Base-by-base conservation (phyloP, 2,888 invertebrate species). In the Odontocolon sp. region DNA sequence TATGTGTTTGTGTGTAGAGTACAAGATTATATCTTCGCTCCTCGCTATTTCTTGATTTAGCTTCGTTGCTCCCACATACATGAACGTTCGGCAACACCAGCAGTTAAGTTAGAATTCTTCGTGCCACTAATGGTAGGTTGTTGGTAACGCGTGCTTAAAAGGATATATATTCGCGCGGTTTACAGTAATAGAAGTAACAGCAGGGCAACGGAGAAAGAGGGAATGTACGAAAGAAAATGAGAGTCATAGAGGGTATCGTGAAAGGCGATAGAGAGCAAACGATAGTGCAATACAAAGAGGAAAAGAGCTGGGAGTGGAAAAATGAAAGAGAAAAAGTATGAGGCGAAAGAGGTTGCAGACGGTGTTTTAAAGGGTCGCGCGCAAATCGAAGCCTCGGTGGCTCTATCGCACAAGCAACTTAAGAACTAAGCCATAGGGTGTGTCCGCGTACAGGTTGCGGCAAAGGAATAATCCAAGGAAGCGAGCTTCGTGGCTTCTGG, bases 271-370 rank as follows among this genome's bases (percentile, higher is more conserved):
- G 66, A 38, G 33, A 40, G 28, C 26, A 9, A 21, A 47, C 36
- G n/a, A 40, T 21, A 28, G 9, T 16, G 50, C 31, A n/a, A 8
- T 21, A 23, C 14, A 18, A n/a, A 11, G 2, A 61, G 47, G 23
- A 18, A 38, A 52, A 28, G 23, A 26, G 36, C 4, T 9, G 18
- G 33, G 14, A 4, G 16, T 9, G 8, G 18, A 54, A 54, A 54
- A 54, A 31, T 31, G 11, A 18, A 57, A 63, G 14, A 50, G 42
- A 52, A 54, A 54, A 57, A 68, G 57, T 47, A 31, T 45, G 76
- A 77, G 75, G 75, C 67, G 70, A 73, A 79, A 80, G 81, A 81
- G 81, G 57, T 82, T 61, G 77, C 59, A 77, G 80, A 79, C 78
- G 77, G 80, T 79, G 78, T 81, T 56, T 57, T 40, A 68, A 16